phyloP scores from a whole-genome alignment of 2,113 vertebrate genomes.

The Thermophis baileyi region DNA sequence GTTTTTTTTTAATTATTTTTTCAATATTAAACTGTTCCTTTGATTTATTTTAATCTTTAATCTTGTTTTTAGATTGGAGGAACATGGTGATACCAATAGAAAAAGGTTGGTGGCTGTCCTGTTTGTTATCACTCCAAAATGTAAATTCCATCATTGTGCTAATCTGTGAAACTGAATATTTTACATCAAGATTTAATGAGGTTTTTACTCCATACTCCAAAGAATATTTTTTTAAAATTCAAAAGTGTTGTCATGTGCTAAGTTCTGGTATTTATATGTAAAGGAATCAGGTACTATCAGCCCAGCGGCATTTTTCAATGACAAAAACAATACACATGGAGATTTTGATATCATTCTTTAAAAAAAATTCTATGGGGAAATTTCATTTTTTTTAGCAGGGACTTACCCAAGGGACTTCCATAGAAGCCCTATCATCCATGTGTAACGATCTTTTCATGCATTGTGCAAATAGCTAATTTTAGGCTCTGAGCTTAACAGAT shows the following conservation, averaged over 20 bases:
- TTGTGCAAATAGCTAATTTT: background rate
- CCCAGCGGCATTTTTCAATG: background rate
- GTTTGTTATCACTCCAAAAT: background rate
- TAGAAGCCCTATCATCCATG: background rate
- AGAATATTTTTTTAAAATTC: background rate
- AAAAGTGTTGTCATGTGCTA: background rate
- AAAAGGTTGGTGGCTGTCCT: background rate
- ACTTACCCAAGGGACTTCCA: background rate
- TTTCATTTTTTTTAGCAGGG: background rate
- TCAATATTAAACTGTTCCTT: background rate
- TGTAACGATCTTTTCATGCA: background rate
- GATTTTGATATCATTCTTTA: background rate
- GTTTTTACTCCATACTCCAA: background rate
- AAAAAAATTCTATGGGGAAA: background rate
- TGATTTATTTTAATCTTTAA: background rate
- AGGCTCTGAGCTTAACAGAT: background rate
- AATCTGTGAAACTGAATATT: background rate
- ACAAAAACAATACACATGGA: background rate
- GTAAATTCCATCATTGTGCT: background rate
- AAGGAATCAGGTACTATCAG: background rate
- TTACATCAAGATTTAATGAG: background rate
- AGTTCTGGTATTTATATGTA: background rate
- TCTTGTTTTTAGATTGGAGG: constrained; percentile 17
- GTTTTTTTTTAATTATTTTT: background rate
- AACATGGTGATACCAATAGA: constrained; percentile 17